These are phyloP conservation scores for Tineola bisselliella DNA, from an alignment of 2,888 invertebrate genomes.

Conservation along the genomic window DNA sequence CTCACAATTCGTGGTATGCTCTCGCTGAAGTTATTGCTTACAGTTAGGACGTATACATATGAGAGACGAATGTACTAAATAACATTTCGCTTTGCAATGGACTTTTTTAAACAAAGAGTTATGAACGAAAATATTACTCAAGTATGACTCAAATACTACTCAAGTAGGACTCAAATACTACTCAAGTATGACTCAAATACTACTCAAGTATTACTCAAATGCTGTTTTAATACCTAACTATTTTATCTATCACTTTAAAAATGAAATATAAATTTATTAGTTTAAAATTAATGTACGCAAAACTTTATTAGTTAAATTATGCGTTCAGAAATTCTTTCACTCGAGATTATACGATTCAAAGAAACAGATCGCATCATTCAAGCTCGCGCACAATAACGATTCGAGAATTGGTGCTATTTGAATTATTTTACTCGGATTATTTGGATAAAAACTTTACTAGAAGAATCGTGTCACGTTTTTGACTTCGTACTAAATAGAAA, in stretches of 20 bases:
- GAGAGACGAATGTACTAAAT: not conserved
- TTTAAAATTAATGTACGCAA: not conserved
- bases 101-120: too few species aligned
- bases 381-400: conserved; percentile 23
- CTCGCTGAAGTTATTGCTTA: not conserved
- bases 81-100: too few species aligned
- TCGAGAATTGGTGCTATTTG: not conserved
- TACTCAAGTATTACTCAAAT: too few species aligned
- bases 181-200: too few species aligned
- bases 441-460: too few species aligned
- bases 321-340: not conserved
- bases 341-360: not conserved
- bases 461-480: not conserved
- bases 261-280: too few species aligned
- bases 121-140: too few species aligned
- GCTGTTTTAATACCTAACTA: too few species aligned
- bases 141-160: too few species aligned
- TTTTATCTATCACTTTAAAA: too few species aligned
- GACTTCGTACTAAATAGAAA: too few species aligned
- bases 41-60: not conserved
- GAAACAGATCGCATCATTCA: conserved; percentile 53
- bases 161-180: too few species aligned
- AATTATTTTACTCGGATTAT: not conserved
- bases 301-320: not conserved
- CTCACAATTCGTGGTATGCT: not conserved